phyloP scores from a whole-genome alignment of 2,888 invertebrate genomes.

The Megalurothrips usitatus region DNA sequence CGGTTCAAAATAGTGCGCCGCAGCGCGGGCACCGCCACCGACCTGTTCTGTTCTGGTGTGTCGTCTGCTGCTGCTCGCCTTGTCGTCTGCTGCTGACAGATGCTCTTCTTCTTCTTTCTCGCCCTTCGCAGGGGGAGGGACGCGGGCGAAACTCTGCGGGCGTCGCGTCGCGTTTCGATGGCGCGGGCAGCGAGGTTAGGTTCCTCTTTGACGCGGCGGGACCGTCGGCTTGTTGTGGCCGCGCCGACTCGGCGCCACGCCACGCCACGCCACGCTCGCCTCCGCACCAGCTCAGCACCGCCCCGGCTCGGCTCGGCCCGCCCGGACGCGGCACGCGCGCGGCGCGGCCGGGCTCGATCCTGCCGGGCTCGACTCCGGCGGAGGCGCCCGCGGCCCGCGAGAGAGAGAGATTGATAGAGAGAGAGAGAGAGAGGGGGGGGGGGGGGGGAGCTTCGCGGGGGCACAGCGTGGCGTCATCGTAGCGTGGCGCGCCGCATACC shows the following conservation, averaged over 20 bases:
- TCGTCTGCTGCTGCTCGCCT: no score
- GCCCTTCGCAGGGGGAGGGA: no score
- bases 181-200: background rate
- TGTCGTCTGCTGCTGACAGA: no score
- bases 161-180: no score
- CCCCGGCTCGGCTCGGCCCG: constrained; percentile 1
- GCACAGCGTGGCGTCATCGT: background rate
- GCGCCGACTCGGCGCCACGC: background rate
- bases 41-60: no score
- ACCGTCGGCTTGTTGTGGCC: background rate
- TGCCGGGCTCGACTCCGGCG: background rate
- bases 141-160: no score
- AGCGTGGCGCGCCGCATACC: background rate
- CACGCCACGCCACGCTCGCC: background rate
- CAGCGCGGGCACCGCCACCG: no score
- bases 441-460: background rate
- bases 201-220: background rate
- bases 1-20: no score
- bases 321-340: background rate
- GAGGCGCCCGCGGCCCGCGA: background rate
- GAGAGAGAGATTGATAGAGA: background rate
- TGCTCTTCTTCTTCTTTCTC: no score
- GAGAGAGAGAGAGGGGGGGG: background rate
- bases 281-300: background rate
- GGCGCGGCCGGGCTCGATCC: background rate